Conservation (phyloP, 2,888 invertebrate genomes). For the Tipula helvola region DNA sequence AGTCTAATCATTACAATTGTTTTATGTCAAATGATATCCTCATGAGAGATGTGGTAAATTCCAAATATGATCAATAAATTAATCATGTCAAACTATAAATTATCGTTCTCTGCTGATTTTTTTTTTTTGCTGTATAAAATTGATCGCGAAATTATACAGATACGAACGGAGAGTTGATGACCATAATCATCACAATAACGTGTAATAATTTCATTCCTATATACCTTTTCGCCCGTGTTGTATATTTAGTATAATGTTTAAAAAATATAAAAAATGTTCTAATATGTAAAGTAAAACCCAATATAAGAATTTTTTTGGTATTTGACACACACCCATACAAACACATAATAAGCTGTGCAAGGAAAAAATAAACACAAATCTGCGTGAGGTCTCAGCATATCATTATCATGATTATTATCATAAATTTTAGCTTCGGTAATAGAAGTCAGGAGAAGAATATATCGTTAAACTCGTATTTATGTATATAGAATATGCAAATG, state of each 20-base stretch:
- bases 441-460: not conserved
- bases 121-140: not conserved
- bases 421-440: not conserved
- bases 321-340: not conserved
- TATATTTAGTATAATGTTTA: not conserved
- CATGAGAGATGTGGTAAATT: not conserved
- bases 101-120: not conserved
- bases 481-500: not conserved
- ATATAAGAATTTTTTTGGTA: not conserved
- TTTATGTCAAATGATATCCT: not conserved
- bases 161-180: not conserved
- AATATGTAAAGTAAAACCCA: not conserved
- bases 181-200: not conserved
- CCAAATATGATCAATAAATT: constrained; percentile 4
- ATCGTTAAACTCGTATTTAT: not conserved
- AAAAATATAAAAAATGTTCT: not conserved
- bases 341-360: not conserved
- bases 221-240: not conserved
- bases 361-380: not conserved
- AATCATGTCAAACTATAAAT: not conserved
- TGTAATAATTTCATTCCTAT: not conserved
- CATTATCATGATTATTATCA: not conserved
- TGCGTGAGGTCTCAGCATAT: not conserved
- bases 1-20: not conserved
- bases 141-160: constrained; percentile 4